A percentile compares a stretch with the other conserved stretches of the same genome.
Evolutionary conservation across 2,888 invertebrate species (phyloP).

Genomic region (Flexamia atlantica): DNA sequence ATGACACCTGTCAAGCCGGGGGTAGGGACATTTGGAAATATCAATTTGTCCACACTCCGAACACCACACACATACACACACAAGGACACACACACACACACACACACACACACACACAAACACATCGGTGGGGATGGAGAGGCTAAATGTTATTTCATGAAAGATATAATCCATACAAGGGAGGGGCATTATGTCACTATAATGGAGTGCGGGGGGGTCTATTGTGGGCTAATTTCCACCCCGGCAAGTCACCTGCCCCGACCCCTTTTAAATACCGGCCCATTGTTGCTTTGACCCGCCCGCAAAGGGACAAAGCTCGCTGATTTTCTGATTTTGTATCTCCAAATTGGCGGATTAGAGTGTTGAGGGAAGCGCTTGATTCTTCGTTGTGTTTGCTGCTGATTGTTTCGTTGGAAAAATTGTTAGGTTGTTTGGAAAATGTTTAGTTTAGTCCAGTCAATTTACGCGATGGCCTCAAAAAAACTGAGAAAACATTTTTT

Average conservation of each 20-base stretch:
- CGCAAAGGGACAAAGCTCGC: neutral
- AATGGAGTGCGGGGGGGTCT: constrained; percentile 44
- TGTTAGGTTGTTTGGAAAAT: too few relatives aligned
- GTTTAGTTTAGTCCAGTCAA: too few relatives aligned
- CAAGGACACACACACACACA: constrained; percentile 38
- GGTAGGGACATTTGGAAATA: constrained; percentile 16
- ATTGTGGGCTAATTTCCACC: constrained; percentile 60
- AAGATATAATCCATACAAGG: constrained; percentile 62
- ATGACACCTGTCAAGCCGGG: constrained; percentile 28
- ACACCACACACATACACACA: constrained; percentile 30
- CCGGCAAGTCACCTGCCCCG: constrained; percentile 59
- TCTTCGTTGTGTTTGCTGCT: neutral
- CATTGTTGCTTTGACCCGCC: constrained; percentile 45
- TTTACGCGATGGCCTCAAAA: too few relatives aligned
- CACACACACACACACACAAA: constrained; percentile 41
- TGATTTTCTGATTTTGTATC: constrained; percentile 36
- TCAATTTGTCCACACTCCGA: constrained; percentile 46
- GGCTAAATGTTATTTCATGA: constrained; percentile 64
- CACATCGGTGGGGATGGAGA: constrained; percentile 47
- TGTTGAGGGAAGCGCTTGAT: neutral
- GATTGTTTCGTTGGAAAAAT: neutral
- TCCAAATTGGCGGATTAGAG: constrained; percentile 21
- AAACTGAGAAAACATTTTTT: too few relatives aligned
- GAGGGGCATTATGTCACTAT: constrained; percentile 54
- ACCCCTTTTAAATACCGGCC: constrained; percentile 56